phyloP scores from a whole-genome alignment of 2,888 invertebrate species.

The Chaetogeoica ovagalla region DNA sequence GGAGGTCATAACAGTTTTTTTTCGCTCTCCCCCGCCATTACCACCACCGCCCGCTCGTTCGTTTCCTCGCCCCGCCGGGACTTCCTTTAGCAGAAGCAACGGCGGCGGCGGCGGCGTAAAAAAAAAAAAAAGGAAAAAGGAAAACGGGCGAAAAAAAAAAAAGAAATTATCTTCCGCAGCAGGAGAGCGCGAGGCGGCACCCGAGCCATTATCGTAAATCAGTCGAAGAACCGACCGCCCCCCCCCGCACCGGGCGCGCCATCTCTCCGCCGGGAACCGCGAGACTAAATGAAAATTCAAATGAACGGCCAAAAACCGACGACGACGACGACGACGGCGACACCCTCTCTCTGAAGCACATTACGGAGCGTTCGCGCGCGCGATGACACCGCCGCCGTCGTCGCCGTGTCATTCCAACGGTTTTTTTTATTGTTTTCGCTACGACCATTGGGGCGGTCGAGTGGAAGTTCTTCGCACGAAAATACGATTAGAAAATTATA shows the following conservation, averaged over 20 bases:
- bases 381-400: constrained; percentile 11
- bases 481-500: no score
- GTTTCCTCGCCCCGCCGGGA: not conserved
- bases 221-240: constrained; percentile 50
- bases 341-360: constrained; percentile 11
- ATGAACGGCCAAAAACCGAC: constrained; percentile 47
- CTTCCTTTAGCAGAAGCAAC: constrained; percentile 34
- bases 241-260: not conserved
- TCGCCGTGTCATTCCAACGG: no score
- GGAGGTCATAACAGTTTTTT: constrained; percentile 52
- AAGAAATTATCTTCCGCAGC: constrained; percentile 49
- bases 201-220: constrained; percentile 53
- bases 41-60: no score
- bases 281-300: constrained; percentile 53
- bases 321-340: no score
- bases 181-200: constrained; percentile 22
- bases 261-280: constrained; percentile 17
- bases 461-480: no score
- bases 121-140: not conserved
- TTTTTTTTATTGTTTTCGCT: constrained; percentile 5
- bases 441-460: no score
- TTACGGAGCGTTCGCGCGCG: not conserved
- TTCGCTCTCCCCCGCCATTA: not conserved
- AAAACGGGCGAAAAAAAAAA: constrained; percentile 17
- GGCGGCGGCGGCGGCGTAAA: not conserved